Base-by-base conservation (phyloP, 92 coral and sea anemone genomes). In the Nematostella vectensis region DNA sequence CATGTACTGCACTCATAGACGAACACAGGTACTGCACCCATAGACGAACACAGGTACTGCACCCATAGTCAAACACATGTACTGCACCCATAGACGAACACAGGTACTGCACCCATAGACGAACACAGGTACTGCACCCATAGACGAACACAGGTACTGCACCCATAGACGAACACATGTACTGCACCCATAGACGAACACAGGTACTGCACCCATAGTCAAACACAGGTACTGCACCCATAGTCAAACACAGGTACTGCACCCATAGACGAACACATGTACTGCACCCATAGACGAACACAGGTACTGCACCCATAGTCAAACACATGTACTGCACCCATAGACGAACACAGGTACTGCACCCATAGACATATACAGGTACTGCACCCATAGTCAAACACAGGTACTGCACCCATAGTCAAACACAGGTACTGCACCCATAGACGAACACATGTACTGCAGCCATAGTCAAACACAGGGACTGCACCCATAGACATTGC, bases 281-380 rank as follows among this genome's bases (percentile, higher is more conserved):
- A 2, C 75, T 85, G 11, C 80, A 85, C 54, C 83, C 94, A 22
- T 79, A 47, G 66, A 0, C 71, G 83, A 11, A 26, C 19, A 12
- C 82, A 74, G 82, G 82, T 70, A 48, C 48, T 3, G 33, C 10
- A 12, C 26, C 47, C 2, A 18, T 6, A 18, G 21, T 16, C 16
- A 53, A 13, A 18, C 54, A 25, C n/a, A 13, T 19, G 52, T 29
- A 20, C 40, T 33, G 8, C 6, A 6, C 15, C 40, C 40, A 33
- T 33, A 4, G n/a, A n/a, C n/a, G n/a, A n/a, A n/a, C n/a, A n/a
- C n/a, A n/a, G n/a, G n/a, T n/a, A n/a, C n/a, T n/a, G 94, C 58
- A 87, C 94, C 8, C 83, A 85, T 65, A 74, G 83, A 25, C 94
- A 85, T 33, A 63, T 85, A 53, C 69, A 81, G 59, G 94, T 87